A percentile compares a stretch with the other conserved stretches of the same genome.
These are phyloP conservation scores for Portevinia maculata DNA, from an alignment of 2,888 invertebrate genomes.

Conservation along the genomic window DNA sequence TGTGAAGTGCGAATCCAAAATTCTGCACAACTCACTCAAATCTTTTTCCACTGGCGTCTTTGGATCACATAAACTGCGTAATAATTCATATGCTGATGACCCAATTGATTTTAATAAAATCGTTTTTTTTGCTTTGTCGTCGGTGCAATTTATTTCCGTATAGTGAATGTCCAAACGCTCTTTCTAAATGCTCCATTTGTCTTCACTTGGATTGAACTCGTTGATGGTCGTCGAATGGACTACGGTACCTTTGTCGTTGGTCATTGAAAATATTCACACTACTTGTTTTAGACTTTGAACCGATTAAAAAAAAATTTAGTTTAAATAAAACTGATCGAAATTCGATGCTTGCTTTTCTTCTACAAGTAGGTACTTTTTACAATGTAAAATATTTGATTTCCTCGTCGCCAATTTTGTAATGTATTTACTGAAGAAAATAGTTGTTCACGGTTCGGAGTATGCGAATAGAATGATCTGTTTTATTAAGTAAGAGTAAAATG, in stretches of 20 bases:
- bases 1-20: slow-evolving; percentile 13
- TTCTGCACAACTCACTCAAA: slow-evolving; percentile 11
- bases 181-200: slow-evolving; percentile 13
- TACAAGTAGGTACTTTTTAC: too few species aligned
- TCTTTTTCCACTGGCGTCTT: background rate
- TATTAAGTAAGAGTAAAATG: too few species aligned
- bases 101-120: slow-evolving; percentile 28
- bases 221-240: slow-evolving; percentile 7
- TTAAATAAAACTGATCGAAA: too few species aligned
- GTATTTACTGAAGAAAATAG: too few species aligned
- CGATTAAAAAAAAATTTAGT: too few species aligned
- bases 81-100: slow-evolving; percentile 1
- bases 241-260: background rate
- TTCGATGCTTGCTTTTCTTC: too few species aligned
- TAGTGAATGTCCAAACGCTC: slow-evolving; percentile 25
- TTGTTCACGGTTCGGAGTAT: too few species aligned
- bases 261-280: background rate
- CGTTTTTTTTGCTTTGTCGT: slow-evolving; percentile 6
- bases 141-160: slow-evolving; percentile 26
- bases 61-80: slow-evolving; percentile 23
- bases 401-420: too few species aligned
- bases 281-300: background rate
- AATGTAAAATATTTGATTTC: too few species aligned
- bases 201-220: slow-evolving; percentile 20
- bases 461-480: too few species aligned